These are phyloP conservation scores for Corythornis cristatus DNA, from an alignment of 2,113 vertebrate genomes.

Conservation along the genomic window DNA sequence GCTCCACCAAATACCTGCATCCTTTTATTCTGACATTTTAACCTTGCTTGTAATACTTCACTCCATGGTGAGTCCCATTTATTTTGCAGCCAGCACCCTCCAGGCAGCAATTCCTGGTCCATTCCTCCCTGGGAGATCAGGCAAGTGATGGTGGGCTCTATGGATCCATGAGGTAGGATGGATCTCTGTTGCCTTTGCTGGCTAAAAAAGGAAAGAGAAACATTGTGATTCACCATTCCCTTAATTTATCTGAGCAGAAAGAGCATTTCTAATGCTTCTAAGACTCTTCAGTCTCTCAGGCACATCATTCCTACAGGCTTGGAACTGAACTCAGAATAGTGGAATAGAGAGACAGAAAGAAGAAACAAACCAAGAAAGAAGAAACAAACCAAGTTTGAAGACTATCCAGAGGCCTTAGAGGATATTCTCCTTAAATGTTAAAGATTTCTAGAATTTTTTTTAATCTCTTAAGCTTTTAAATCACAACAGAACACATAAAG, in stretches of 20 bases:
- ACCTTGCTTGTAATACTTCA: background rate
- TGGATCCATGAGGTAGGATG: background rate
- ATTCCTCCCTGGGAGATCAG: background rate
- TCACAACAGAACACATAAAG: background rate
- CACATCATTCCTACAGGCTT: background rate
- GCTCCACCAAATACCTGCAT: background rate
- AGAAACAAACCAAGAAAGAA: too few relatives aligned
- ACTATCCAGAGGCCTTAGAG: background rate
- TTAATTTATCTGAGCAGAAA: background rate
- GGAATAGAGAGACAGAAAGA: rapidly evolving
- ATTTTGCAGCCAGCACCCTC: background rate
- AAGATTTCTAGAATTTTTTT: background rate
- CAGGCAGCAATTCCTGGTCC: background rate
- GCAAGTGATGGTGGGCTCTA: background rate
- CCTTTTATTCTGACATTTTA: background rate
- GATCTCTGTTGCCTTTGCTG: background rate
- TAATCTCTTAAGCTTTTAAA: background rate
- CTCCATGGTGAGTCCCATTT: background rate
- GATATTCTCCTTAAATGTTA: background rate
- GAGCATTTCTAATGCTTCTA: background rate
- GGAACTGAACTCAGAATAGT: background rate
- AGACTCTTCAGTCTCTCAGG: background rate
- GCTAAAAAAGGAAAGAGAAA: background rate
- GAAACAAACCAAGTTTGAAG: background rate
- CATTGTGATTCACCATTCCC: background rate